Evolutionary conservation across 1,140 invertebrate genomes (phyloP), one percentile per base, ranked within the genome.

Genomic region (Drosophila parvula): DNA sequence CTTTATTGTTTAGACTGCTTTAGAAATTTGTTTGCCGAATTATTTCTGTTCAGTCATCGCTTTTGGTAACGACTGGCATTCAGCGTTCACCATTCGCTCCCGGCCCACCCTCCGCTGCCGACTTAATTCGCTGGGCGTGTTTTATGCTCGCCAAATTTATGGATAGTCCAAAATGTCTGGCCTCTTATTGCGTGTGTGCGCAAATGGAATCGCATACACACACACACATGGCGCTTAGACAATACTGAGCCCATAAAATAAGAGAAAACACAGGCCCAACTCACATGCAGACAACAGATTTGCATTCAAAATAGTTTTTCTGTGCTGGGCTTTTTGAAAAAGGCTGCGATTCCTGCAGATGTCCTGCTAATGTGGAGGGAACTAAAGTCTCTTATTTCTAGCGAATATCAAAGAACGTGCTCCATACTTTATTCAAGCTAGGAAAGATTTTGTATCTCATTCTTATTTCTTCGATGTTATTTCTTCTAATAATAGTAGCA

Each of bases 11-110:
- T 83, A 63, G 83, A 88, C 83, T 88, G 83, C 83, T 80, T 83
- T 83, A 88, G 79, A 88, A 88, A 88, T 88, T 88, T 79, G 78
- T 86, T 85, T 88, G 79, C 53, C 83, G 79, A 88, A 88, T 88
- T 82, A 88, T 88, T 83, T 88, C 78, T 78, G 82, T 81, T 85
- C 64, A 85, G 82, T 81, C 69, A 78, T 81, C 79, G 79, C 48
- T 78, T 63, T 43, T 74, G 36, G 36, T 38, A 69, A 53, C 80
- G 48, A 44, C 53, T 58, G 40, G 16, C 67, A 28, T 55, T 55
- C 41, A 32, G 34, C 62, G 41, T 53, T 50, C 43, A 18, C 56
- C 30, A 32, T 22, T 44, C 57, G 50, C 43, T 30, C 7, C 16
- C 8, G 64, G 18, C 45, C 36, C 55, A 50, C 51, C 44, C 48